Evolutionary conservation across 2,797 vertebrate genomes (phyloP).

Genomic region (Argyrosomus regius): DNA sequence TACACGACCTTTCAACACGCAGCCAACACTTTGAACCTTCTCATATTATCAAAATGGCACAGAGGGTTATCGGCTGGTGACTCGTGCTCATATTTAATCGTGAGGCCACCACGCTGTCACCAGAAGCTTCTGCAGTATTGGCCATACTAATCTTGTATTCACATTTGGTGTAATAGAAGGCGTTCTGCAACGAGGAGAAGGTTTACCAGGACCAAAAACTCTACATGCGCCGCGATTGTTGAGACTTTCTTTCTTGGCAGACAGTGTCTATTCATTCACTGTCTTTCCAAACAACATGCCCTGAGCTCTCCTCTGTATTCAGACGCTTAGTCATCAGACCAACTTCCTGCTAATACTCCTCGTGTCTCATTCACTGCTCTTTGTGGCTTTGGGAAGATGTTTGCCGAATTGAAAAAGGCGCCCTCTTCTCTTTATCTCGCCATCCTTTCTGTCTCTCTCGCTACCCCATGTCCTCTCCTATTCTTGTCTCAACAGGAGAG

Average conservation of each 20-base stretch:
- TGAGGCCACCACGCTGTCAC: not conserved
- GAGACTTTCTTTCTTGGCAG: conserved; percentile 59
- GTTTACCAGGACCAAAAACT: conserved; percentile 18
- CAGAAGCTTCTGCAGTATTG: not conserved
- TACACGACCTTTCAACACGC: not conserved
- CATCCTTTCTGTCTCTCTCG: conserved; percentile 6
- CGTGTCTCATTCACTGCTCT: conserved; percentile 63
- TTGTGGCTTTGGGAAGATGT: conserved; percentile 51
- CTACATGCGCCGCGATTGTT: conserved; percentile 28
- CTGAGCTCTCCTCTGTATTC: conserved; percentile 56
- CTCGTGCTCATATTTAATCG: not conserved
- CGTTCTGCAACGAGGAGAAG: not conserved
- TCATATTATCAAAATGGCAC: not conserved
- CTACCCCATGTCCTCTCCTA: conserved; percentile 57
- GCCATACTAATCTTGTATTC: not conserved
- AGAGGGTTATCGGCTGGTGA: not conserved
- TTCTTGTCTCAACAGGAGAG: conserved; percentile 71
- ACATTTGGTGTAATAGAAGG: not conserved
- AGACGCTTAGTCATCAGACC: conserved; percentile 72
- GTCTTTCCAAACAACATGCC: conserved; percentile 67
- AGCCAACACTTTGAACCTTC: not conserved
- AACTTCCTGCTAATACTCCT: conserved; percentile 63
- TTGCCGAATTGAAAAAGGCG: conserved; percentile 56
- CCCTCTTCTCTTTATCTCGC: conserved; percentile 38
- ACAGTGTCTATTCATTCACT: conserved; percentile 60